Base-by-base conservation (phyloP, 1,140 invertebrate species). In the Micrasema longulum region DNA sequence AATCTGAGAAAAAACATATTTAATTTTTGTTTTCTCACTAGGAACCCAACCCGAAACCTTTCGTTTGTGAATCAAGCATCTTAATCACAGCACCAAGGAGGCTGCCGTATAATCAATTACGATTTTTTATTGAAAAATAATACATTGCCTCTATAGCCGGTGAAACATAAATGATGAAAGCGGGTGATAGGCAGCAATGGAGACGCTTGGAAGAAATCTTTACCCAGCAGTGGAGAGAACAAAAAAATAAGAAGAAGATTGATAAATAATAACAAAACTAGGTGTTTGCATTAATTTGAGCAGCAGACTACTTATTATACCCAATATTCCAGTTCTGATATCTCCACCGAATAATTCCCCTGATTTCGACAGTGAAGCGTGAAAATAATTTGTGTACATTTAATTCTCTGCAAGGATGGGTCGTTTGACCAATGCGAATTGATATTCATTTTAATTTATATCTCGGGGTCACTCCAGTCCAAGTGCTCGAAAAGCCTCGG, bases 371-470 rank as follows among this genome's bases (percentile, higher is more conserved):
- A 36, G 26, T 18, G 53, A 41, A 53, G 65, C 55, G 68, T 72
- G 69, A 72, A 75, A 75, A 69, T 72, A 67, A 57, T 57, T 57
- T 57, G 53, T 57, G 47, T 48, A 66, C 31, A 41, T 48, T 53
- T 52, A 26, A n/a, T 11, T 5, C 43, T 20, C 45, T 31, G 53
- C 16, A n/a, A 52, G 69, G 69, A 66, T 57, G 69, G 69, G 72
- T 72, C 62, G 69, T 50, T 68, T 62, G 53, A 52, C 52, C 69
- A 26, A 12, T 47, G 22, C 16, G 53, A 71, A 71, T 71, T 71
- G 65, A 71, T 69, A 71, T 69, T 70, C 69, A 72, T 75, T 76
- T 75, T 75, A 75, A 75, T 75, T 75, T 75, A 75, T 72, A 57
- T 69, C 71, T 64, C 43, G 35, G 74, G 74, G 74, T 76, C 70